Base-by-base conservation (phyloP, 2,113 vertebrate species). In the Saccopteryx bilineata region DNA sequence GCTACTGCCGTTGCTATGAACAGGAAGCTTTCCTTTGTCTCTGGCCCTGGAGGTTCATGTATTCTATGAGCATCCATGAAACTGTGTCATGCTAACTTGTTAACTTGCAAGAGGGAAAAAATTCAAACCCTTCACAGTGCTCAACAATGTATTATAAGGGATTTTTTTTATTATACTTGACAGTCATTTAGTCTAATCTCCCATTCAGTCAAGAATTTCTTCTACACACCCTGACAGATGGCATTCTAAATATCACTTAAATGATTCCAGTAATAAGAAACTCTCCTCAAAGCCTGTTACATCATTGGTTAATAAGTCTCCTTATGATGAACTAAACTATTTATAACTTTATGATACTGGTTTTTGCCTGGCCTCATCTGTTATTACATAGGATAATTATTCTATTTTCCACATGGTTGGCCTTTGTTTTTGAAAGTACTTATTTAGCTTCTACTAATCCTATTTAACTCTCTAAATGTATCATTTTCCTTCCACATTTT, bases 201-300 rank as follows among this genome's bases (percentile, higher is more conserved):
- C 86, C 58, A 79, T 33, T 75, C 84, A 93, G 56, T 78, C 28
- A 82, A 86, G 31, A 96, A 58, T 90, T 94, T 91, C 69, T 89
- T 94, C 26, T 76, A 54, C 24, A 65, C 33, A 69, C 82, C 52
- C 74, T 96, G 88, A 96, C 63, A 93, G 91, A 96, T 95, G 91
- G 89, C 78, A 63, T 85, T 95, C 78, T 88, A 96, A 96, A 94
- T 96, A 91, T 74, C 74, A 91, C 39, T 85, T 96, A 95, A 92
- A 79, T 91, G 31, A 74, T 96, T 96, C 91, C 72, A 78, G 54
- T 92, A 85, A 82, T 87, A 96, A n/a, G 50, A 87, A 97, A 94
- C 17, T 82, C 60, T 95, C 76, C 65, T 90, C 48, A 78, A 86
- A 93, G 23, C 11, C 48, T 82, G 24, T 46, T 80, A 21, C 21